Base-by-base conservation (phyloP, 2,888 invertebrate genomes). In the Chesias legatella region DNA sequence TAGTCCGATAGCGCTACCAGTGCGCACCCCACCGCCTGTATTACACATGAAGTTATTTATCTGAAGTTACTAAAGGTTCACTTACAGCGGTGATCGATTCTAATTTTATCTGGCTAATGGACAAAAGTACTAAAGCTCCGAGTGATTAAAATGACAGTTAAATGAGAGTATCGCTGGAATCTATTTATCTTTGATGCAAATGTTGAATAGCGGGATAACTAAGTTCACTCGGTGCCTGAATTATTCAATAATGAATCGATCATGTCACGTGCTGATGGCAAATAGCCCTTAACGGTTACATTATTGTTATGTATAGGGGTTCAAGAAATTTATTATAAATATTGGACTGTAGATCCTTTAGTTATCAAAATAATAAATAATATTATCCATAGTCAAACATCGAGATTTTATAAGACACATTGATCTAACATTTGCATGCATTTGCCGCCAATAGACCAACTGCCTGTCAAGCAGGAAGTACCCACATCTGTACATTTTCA, bases 1-100 rank as follows among this genome's bases (percentile, higher is more conserved):
- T 98, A 98, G 90, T 98, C 97, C 49, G 97, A 97, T 68, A 98
- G 90, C 58, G 95, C 96, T 70, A 95, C 90, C 86, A 95, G 96
- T 78, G 93, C 91, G 70, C 94, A 93, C 70, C 94, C 94, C 94
- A 91, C 89, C 66, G 83, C 81, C 86, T 93, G 81, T 57, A 48
- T 45, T 34, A 41, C 27, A 33, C 23, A 40, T 37, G 48, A 54
- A 46, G 28, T 4, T 31, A 38, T 25, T 46, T 34, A 45, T 26
- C 25, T 30, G 24, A 31, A 8, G 11, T 7, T 13, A 20, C 10
- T 25, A 24, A n/a, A 10, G 20, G 2, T 22, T 9, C 23, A 10
- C 21, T 21, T 34, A 10, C 21, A 11, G 20, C 9, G 13, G 6
- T 7, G 13, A 8, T 5, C 20, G 21, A 40, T 25, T 23, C 11